Base-by-base conservation (phyloP, 2,888 invertebrate species). In the Dolomedes plantarius region DNA sequence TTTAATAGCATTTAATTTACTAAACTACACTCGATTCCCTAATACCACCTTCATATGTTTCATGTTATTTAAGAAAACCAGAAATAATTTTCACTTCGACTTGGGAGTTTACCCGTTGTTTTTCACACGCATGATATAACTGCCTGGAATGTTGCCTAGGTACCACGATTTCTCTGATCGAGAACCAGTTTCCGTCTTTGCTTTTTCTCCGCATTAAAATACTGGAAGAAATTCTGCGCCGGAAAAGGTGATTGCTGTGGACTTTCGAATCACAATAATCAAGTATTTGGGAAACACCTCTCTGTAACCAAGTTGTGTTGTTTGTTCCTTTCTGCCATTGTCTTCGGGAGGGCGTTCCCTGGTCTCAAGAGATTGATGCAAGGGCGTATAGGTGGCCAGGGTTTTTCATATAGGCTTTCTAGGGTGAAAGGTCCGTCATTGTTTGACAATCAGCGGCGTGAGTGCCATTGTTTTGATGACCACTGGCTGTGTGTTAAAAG, bases 391-490 rank as follows among this genome's bases (percentile, higher is more conserved):
- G 46, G 46, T 46, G 46, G 46, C 46, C 46, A 16, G 2, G 16
- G 11, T 46, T 16, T 36, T 36, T 11, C 11, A 36, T 36, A 36
- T 46, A 46, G 46, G 46, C 16, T 16, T 16, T 16, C 11, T 6
- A 46, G 46, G 46, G 46, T 46, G 46, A 46, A 46, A 46, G 46
- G 46, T 46, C n/a, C n/a, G 46, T 46, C 46, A 46, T 46, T 46
- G 46, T 46, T 46, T 46, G 13, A 16, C 16, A 16, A 46, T 46
- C 46, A 16, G 46, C n/a, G 46, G 46, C n/a, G 46, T 16, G 46
- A 46, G 2, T 16, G 9, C n/a, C 46, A 46, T 46, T 46, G 46
- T 46, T 46, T 6, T 11, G 46, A 46, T 46, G 46, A 46, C 46
- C 46, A 16, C 16, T 46, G 16, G n/a, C 46, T 9, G n/a, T n/a